Percentiles rank a stretch among this genome's conserved stretches.
Conservation (phyloP, 2,797 vertebrate genomes). For the Gephyroberyx darwinii region DNA sequence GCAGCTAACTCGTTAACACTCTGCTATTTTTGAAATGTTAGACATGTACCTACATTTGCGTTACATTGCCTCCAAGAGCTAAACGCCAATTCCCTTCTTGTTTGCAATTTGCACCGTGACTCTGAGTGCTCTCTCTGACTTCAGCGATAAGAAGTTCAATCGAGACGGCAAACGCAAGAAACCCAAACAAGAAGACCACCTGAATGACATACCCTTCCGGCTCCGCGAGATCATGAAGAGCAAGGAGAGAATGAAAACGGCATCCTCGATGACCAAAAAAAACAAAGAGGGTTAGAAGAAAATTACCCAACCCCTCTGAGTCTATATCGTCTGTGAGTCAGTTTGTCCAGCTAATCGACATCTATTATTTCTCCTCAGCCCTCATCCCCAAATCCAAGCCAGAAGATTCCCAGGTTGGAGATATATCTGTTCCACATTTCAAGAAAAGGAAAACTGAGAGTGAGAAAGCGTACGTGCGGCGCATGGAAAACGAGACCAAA, state of each 20-base stretch:
- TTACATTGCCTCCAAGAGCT: neutral
- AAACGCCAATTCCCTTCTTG: too few relatives aligned
- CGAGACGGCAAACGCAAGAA: slow-evolving; percentile 77
- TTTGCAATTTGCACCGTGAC: neutral
- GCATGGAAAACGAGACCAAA: slow-evolving; percentile 87
- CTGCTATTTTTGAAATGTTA: too few relatives aligned
- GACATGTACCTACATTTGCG: neutral
- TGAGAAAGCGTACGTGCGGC: slow-evolving; percentile 76
- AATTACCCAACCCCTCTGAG: neutral
- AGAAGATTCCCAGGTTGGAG: slow-evolving; percentile 20
- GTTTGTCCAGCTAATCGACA: neutral
- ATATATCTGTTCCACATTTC: slow-evolving; percentile 85
- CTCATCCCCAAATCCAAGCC: slow-evolving; percentile 37
- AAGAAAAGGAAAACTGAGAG: slow-evolving; percentile 81
- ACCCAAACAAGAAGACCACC: slow-evolving; percentile 79
- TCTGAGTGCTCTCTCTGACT: neutral
- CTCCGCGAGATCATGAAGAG: slow-evolving; percentile 93
- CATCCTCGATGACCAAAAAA: slow-evolving; percentile 54
- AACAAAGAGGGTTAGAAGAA: slow-evolving; percentile 59
- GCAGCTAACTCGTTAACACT: too few relatives aligned
- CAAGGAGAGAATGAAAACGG: slow-evolving; percentile 84
- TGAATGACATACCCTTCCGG: slow-evolving; percentile 89
- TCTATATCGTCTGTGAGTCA: neutral
- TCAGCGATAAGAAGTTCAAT: slow-evolving; percentile 73
- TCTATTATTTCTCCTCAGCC: slow-evolving; percentile 34